phyloP scores from a whole-genome alignment of 2,113 vertebrate genomes.

The Entosphenus tridentatus region DNA sequence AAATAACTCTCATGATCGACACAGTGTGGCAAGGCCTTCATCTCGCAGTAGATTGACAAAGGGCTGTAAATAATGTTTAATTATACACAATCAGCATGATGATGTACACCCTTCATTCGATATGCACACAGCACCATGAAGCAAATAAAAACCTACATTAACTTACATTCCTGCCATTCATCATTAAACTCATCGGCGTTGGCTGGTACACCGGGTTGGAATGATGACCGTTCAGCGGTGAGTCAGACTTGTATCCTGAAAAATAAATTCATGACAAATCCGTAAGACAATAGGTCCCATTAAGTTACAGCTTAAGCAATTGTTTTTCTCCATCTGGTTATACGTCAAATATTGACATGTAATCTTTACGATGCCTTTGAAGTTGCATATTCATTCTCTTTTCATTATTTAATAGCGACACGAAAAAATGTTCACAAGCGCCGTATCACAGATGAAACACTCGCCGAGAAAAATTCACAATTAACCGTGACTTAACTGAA shows the following conservation, averaged over 20 bases:
- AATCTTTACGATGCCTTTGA: background rate
- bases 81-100: no score
- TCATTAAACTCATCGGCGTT: background rate
- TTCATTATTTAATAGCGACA: background rate
- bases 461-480: background rate
- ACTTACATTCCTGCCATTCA: conserved; percentile 2
- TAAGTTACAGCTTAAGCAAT: no score
- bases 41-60: no score
- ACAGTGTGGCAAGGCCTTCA: no score
- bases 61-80: no score
- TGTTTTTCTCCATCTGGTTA: background rate
- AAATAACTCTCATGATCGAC: no score
- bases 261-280: background rate
- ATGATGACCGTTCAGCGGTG: background rate
- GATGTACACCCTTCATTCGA: no score
- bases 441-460: background rate
- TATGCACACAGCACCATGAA: no score
- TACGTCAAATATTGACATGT: background rate
- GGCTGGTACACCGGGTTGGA: background rate
- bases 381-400: background rate
- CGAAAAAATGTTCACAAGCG: background rate
- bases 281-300: background rate
- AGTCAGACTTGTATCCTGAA: background rate
- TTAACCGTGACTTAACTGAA: background rate
- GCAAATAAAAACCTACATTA: background rate